Percentiles rank a stretch among this genome's conserved stretches.
These are phyloP conservation scores for Leptinotarsa peninsularis DNA, from an alignment of 2,888 invertebrate genomes.

Conservation along the genomic window DNA sequence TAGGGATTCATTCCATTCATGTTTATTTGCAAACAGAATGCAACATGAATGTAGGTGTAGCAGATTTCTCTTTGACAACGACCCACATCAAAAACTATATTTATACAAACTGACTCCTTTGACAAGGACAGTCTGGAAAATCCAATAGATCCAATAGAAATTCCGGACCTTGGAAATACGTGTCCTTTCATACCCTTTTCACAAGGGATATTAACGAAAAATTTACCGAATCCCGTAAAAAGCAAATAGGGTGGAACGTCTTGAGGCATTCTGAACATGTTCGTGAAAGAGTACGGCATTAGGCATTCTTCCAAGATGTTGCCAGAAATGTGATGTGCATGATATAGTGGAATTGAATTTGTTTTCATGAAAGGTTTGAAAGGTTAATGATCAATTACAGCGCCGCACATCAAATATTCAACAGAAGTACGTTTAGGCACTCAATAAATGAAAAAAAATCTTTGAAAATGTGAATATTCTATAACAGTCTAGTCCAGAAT, in stretches of 20 bases:
- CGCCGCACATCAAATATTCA: too few relatives aligned
- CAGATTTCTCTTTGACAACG: neutral
- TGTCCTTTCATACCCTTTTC: conserved; percentile 20
- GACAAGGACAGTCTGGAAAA: neutral
- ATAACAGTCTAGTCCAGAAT: too few relatives aligned
- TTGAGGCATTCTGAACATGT: neutral
- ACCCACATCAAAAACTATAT: conserved; percentile 9
- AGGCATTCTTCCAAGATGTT: neutral
- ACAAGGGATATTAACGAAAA: conserved; percentile 1
- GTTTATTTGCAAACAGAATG: too few relatives aligned
- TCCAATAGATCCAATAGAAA: conserved; percentile 11
- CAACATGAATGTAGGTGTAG: too few relatives aligned
- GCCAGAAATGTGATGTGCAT: neutral
- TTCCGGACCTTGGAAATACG: conserved; percentile 11
- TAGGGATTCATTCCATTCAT: too few relatives aligned
- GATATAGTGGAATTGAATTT: too few relatives aligned
- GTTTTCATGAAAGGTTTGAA: too few relatives aligned
- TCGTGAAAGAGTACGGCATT: neutral
- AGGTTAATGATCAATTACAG: too few relatives aligned
- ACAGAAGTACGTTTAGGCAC: too few relatives aligned
- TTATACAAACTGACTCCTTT: conserved; percentile 1
- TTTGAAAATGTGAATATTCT: too few relatives aligned
- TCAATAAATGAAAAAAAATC: too few relatives aligned
- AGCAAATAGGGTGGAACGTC: conserved; percentile 15
- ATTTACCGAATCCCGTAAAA: neutral